phyloP scores from a whole-genome alignment of 2,113 vertebrate species.

The Trochalopteron elliotii region DNA sequence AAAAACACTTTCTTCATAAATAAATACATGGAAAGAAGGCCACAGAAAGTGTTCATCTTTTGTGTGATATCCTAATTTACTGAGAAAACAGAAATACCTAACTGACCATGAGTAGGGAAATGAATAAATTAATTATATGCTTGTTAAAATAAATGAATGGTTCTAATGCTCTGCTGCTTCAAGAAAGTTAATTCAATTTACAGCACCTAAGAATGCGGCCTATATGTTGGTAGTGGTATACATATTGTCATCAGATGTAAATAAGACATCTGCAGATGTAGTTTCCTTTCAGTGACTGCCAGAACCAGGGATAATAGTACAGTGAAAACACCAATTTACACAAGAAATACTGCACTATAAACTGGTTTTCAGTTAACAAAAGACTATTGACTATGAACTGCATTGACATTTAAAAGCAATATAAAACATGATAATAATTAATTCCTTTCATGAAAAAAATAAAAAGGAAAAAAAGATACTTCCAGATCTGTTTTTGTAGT shows the following conservation, averaged over 20 bases:
- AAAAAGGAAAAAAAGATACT: background rate
- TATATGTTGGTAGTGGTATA: background rate
- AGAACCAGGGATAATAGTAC: background rate
- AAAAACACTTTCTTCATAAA: background rate
- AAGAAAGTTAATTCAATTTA: background rate
- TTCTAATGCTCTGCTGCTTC: background rate
- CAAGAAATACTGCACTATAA: background rate
- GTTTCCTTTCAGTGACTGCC: background rate
- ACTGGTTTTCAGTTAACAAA: background rate
- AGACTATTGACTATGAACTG: background rate
- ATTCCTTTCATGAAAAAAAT: background rate
- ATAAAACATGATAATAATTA: background rate
- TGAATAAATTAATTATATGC: background rate
- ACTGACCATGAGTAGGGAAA: background rate
- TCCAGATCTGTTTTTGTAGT: background rate
- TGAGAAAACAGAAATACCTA: conserved; percentile 17
- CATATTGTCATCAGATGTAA: background rate
- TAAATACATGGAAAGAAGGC: background rate
- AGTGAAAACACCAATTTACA: background rate
- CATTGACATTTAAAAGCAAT: background rate
- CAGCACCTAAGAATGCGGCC: background rate
- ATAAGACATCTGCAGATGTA: background rate
- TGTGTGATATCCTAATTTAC: background rate
- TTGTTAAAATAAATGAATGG: background rate
- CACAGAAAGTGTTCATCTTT: background rate